Conservation (phyloP, 1,140 invertebrate genomes). For the Eriocheir sinensis region DNA sequence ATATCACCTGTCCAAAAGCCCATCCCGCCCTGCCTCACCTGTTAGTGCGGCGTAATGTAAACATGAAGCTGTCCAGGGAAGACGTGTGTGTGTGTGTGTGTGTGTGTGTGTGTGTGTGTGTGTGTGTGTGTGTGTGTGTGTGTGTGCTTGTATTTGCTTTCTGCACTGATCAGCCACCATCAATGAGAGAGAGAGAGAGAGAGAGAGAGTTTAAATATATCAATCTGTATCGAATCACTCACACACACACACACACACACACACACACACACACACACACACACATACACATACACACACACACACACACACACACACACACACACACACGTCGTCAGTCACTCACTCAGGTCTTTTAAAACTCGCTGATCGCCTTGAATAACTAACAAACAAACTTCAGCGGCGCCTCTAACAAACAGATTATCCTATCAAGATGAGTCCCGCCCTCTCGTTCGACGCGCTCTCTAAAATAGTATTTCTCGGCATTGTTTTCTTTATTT, state of each 20-base stretch:
- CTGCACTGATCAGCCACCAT: no score
- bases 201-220: not conserved
- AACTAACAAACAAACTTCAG: not conserved
- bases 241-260: slow-evolving; percentile 29
- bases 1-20: not conserved
- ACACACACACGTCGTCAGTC: not conserved
- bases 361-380: not conserved
- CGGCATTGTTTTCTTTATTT: no score
- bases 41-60: slow-evolving; percentile 3
- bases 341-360: not conserved
- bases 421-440: not conserved
- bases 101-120: no score
- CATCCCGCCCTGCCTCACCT: not conserved
- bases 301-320: not conserved
- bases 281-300: slow-evolving; percentile 36
- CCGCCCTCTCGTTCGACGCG: no score
- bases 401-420: not conserved
- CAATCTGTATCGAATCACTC: not conserved
- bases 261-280: slow-evolving; percentile 45
- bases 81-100: not conserved
- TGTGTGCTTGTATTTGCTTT: no score
- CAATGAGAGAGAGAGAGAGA: not conserved
- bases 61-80: not conserved
- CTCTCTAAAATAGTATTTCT: no score
- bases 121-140: no score